Evolutionary conservation across 2,888 invertebrate species (phyloP).

Genomic region (Drosophila nigritarsus): DNA sequence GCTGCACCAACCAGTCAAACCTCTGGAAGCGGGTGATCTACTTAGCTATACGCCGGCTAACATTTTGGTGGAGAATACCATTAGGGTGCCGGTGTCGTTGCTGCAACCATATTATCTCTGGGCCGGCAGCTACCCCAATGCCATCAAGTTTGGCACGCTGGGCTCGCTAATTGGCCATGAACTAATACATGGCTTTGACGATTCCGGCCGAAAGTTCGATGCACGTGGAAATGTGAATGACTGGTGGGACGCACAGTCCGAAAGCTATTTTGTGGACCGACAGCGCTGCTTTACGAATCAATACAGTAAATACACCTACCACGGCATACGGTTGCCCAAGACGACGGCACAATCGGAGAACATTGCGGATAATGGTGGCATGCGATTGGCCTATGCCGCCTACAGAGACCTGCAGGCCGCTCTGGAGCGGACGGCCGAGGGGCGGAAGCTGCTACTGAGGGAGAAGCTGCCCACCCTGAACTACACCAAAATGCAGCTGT

Average conservation of each 20-base stretch:
- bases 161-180: constrained; percentile 80
- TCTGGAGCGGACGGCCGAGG: constrained; percentile 22
- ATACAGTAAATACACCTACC: constrained; percentile 71
- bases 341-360: constrained; percentile 78
- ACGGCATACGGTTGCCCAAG: constrained; percentile 63
- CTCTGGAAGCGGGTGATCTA: constrained; percentile 54
- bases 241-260: constrained; percentile 81
- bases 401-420: constrained; percentile 74
- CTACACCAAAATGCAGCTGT: constrained; percentile 79
- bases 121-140: constrained; percentile 74
- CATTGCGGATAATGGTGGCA: constrained; percentile 83
- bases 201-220: constrained; percentile 77
- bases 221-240: constrained; percentile 67
- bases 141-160: constrained; percentile 78
- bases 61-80: constrained; percentile 73
- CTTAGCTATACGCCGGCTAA: constrained; percentile 77
- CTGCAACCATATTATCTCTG: constrained; percentile 79
- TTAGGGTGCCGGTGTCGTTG: constrained; percentile 79
- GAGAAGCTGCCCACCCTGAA: constrained; percentile 75
- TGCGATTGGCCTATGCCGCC: constrained; percentile 81
- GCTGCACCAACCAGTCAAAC: constrained; percentile 64
- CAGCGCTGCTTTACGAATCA: constrained; percentile 78
- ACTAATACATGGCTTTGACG: constrained; percentile 82
- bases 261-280: constrained; percentile 60
- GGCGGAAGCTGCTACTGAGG: constrained; percentile 30